Conservation (phyloP, 2,888 invertebrate genomes). For the Chymomyza fuscimana region DNA sequence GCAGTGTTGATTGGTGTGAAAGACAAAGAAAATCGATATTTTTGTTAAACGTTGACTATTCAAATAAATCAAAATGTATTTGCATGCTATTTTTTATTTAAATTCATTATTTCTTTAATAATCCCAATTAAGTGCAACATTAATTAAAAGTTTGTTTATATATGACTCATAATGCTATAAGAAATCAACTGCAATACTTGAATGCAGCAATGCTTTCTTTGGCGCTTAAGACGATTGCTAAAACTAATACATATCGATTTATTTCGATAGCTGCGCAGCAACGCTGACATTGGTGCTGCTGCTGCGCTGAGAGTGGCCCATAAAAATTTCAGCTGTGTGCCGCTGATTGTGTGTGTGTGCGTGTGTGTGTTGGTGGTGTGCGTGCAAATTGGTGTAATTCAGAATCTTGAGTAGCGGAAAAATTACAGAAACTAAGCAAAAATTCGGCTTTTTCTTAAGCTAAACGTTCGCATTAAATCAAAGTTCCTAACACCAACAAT, state of each 20-base stretch:
- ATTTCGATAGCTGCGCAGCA: neutral
- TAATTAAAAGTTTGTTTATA: neutral
- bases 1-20: neutral
- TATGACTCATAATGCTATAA: neutral
- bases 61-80: neutral
- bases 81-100: neutral
- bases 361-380: conserved; percentile 25
- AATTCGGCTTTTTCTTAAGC: conserved; percentile 14
- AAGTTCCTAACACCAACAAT: conserved; percentile 50
- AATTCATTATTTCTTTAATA: neutral
- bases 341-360: conserved; percentile 33
- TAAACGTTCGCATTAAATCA: conserved; percentile 27
- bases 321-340: conserved; percentile 23
- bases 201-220: neutral
- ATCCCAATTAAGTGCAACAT: neutral
- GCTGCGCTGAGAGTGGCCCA: neutral
- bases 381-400: conserved; percentile 43
- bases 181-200: neutral
- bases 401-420: conserved; percentile 38
- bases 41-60: neutral
- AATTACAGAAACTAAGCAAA: conserved; percentile 35
- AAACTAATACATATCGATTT: neutral
- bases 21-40: neutral
- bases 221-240: neutral
- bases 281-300: neutral